Base-by-base conservation (phyloP, 92 coral and sea anemone genomes). In the Pocillopora meandrina region DNA sequence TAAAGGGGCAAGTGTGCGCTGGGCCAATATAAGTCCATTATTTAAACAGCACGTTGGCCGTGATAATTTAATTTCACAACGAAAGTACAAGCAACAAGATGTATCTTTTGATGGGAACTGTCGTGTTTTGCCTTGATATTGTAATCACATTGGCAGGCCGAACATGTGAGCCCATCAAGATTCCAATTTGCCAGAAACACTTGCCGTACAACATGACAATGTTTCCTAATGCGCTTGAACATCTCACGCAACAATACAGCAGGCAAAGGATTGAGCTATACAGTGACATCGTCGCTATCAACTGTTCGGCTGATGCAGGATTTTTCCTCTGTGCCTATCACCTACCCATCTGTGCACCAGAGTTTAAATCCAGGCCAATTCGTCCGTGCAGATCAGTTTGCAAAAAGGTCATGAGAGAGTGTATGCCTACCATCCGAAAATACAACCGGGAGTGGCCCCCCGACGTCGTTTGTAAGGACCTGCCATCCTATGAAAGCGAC, bases 381-480 rank as follows among this genome's bases (percentile, higher is more conserved):
- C 77, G 82, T 10, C 98, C 98, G 12, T 95, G 98, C 78, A 91
- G 95, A 12, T 88, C 86, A 0, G 90, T 95, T 19, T 95, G 98
- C 52, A 57, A 84, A 15, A 83, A 81, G 72, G 96, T 95, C 20
- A 84, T 72, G 87, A 80, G 80, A 17, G 96, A 92, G 36, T 95
- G 98, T 62, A 56, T 86, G 63, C 89, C 91, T 52, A 80, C 89
- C 10, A 89, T 95, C 13, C 77, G 76, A 23, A 74, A 34, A 55
- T 87, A 58, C 55, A 80, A 83, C 55, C 61, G 84, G 3, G 20
- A 69, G 8, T 90, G 94, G 95, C 98, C 95, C 1, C 73, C 60
- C 10, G 85, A 89, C 12, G 91, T 92, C 23, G 82, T 83, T 2
- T 95, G 98, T 81, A 56, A 86, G 20, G 75, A 77, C 26, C 87